phyloP scores from a whole-genome alignment of 2,888 invertebrate genomes.

The Hyposoter dolosus region DNA sequence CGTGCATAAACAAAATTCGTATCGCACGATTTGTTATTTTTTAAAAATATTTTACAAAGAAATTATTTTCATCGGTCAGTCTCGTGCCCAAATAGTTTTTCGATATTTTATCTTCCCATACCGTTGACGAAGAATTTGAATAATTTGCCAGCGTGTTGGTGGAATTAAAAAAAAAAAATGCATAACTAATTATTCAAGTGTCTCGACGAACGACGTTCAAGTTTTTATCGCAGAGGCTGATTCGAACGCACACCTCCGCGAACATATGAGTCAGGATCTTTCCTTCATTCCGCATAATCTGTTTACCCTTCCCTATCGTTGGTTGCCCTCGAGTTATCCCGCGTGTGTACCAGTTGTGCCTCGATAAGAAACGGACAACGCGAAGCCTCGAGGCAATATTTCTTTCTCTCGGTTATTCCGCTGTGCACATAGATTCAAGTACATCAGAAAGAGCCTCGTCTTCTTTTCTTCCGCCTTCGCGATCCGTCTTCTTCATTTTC shows the following conservation, averaged over 20 bases:
- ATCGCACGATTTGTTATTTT: not conserved
- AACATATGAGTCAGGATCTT: not conserved
- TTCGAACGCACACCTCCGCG: not conserved
- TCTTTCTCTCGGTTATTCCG: not conserved
- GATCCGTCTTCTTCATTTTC: constrained; percentile 64
- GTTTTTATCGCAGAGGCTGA: not conserved
- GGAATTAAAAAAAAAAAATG: no score
- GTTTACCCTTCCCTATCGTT: constrained; percentile 39
- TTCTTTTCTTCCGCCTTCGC: constrained; percentile 52
- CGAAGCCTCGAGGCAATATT: constrained; percentile 22
- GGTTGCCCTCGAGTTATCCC: constrained; percentile 40
- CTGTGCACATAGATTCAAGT: constrained; percentile 26
- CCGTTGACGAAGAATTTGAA: not conserved
- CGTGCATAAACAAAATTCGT: not conserved
- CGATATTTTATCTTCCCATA: no score
- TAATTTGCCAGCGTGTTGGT: not conserved
- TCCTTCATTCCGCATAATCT: constrained; percentile 28
- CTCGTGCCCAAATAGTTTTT: no score
- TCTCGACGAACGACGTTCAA: not conserved
- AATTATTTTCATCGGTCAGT: no score
- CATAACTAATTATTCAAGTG: not conserved
- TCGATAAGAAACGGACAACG: constrained; percentile 55
- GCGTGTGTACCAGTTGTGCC: constrained; percentile 28
- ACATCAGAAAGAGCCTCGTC: constrained; percentile 28
- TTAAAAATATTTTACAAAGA: no score